phyloP scores from a whole-genome alignment of 2,797 vertebrate genomes.

The Hephaestus fuliginosus region DNA sequence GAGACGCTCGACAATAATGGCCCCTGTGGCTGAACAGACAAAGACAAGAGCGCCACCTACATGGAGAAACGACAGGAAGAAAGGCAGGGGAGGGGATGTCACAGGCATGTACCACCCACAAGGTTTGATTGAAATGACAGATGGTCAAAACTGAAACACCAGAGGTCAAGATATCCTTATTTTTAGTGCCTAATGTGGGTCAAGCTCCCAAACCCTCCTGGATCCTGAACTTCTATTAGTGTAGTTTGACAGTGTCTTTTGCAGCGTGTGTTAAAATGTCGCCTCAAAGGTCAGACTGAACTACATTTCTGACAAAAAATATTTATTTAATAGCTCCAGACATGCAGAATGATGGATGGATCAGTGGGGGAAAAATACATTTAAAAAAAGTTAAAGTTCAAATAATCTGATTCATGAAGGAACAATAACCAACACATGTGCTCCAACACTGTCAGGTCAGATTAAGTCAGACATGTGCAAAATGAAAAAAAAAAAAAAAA shows the following conservation, averaged over 20 bases:
- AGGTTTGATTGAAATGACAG: background rate
- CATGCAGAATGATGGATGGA: background rate
- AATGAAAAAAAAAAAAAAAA: too few relatives aligned
- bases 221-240: background rate
- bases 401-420: background rate
- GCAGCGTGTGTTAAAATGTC: background rate
- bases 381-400: background rate
- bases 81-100: background rate
- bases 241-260: background rate
- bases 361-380: background rate
- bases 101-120: background rate
- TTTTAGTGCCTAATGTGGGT: background rate
- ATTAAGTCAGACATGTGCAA: background rate
- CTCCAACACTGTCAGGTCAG: background rate
- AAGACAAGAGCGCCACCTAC: conserved; percentile 11
- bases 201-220: background rate
- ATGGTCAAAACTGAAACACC: background rate
- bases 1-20: background rate
- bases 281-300: background rate
- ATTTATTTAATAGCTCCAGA: background rate
- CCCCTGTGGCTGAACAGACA: background rate
- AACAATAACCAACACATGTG: background rate
- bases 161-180: background rate
- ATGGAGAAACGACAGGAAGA: conserved; percentile 7
- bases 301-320: background rate